These are phyloP conservation scores for Diplosoma virens DNA, from an alignment of 23 tunicate genomes.

Conservation along the genomic window DNA sequence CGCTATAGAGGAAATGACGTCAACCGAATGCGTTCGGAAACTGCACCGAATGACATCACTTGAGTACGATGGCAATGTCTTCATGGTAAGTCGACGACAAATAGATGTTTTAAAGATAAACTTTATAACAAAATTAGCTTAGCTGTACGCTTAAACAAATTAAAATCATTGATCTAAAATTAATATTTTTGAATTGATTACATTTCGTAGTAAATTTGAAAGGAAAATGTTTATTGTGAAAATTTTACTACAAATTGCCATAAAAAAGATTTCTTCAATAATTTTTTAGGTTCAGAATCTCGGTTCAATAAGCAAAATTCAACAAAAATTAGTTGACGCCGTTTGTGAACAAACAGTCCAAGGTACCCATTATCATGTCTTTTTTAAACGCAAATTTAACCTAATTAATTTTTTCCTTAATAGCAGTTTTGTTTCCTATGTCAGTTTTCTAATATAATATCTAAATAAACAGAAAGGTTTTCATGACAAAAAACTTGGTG, in stretches of 20 bases:
- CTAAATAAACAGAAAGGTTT: too few relatives aligned
- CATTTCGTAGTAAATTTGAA: background rate
- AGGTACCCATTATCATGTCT: too few relatives aligned
- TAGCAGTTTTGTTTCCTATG: too few relatives aligned
- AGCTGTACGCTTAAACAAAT: background rate
- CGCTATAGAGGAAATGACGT: constrained; percentile 56
- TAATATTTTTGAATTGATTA: background rate
- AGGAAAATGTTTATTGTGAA: background rate
- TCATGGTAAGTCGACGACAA: constrained; percentile 7
- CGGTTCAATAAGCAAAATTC: constrained; percentile 34
- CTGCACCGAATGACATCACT: constrained; percentile 38
- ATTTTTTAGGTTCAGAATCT: constrained; percentile 48
- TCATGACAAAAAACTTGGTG: too few relatives aligned
- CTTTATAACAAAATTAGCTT: background rate
- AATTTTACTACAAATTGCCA: background rate
- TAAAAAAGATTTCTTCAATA: background rate
- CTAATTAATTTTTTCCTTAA: too few relatives aligned
- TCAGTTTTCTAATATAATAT: too few relatives aligned
- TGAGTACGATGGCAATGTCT: constrained; percentile 14
- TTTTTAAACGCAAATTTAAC: too few relatives aligned
- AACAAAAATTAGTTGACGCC: constrained; percentile 38
- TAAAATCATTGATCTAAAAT: background rate
- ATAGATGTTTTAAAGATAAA: background rate
- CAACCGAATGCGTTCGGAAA: constrained; percentile 17
- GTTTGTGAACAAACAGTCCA: constrained; percentile 68